Evolutionary conservation across 1,140 invertebrate species (phyloP).

Genomic region (Neotoxoptera formosana): DNA sequence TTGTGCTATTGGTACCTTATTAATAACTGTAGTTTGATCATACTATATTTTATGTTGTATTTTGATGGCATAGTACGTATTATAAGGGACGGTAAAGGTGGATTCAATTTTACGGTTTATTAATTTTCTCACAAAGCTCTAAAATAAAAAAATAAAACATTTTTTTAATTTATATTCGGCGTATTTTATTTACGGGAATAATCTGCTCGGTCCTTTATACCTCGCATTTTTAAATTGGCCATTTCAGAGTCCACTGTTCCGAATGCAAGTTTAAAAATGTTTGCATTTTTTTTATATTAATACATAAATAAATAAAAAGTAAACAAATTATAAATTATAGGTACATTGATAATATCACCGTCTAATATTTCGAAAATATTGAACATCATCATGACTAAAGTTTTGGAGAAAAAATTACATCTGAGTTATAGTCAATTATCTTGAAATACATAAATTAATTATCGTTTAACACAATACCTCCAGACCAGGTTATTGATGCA

Average conservation of each 20-base stretch:
- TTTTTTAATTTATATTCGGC: not conserved
- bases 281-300: not conserved
- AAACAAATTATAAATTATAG: not conserved
- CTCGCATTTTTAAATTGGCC: not conserved
- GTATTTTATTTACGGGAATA: slow-evolving; percentile 12
- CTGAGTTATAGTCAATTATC: not conserved
- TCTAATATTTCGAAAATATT: not conserved
- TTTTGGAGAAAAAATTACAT: not conserved
- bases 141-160: not conserved
- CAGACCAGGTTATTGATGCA: not conserved
- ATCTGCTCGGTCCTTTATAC: not conserved
- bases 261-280: not conserved
- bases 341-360: too few species aligned
- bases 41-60: slow-evolving; percentile 7
- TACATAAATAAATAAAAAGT: not conserved
- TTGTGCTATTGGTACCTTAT: not conserved
- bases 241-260: not conserved
- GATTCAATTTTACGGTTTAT: not conserved
- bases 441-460: slow-evolving; percentile 2
- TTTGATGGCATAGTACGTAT: not conserved
- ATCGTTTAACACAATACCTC: not conserved
- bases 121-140: slow-evolving; percentile 11
- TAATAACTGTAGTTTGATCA: slow-evolving; percentile 10
- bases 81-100: not conserved
- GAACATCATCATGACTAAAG: not conserved